Base-by-base conservation (phyloP, 2,888 invertebrate species). In the Hydropsyche betteni region DNA sequence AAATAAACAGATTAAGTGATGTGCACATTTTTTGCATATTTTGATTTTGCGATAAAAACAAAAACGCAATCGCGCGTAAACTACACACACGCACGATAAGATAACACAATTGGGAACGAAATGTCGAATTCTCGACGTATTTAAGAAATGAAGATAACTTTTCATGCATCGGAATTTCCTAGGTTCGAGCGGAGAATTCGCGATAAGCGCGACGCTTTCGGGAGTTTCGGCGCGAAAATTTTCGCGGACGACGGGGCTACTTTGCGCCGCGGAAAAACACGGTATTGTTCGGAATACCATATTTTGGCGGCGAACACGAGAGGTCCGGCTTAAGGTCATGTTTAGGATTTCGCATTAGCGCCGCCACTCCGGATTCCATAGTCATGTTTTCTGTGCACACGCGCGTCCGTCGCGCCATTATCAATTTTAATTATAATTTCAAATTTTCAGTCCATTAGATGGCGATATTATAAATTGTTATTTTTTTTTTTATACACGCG, bases 401-500 rank as follows among this genome's bases (percentile, higher is more conserved):
- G 14, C 64, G 64, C 71, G 12, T 64, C 76, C 64, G 34, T 24
- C 36, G 69, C 44, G 36, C 70, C 70, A 52, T 64, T 64, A 77
- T 77, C 77, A 73, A 75, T 77, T 77, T 69, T 73, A 75, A 77
- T 77, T 73, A 77, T 75, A 75, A 77, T 77, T 75, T 75, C n/a
- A 77, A 77, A 77, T 73, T 75, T 75, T 77, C 55, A 12, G 68
- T 58, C 75, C 74, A 74, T 72, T 75, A 71, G 53, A 69, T 44
- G 64, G 71, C 75, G 75, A 69, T 77, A 73, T 69, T 75, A 77
- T 75, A 75, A 77, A 77, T 77, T 75, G 68, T 75, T 75, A 64
- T 33, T 77, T 73, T 69, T 64, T 68, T 69, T 73, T 51, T 10
- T 64, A 36, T 64, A 64, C 34, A 36, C 64, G 64, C n/a, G 34